Conservation (phyloP, 2,113 vertebrate genomes). For the Channa maculata region DNA sequence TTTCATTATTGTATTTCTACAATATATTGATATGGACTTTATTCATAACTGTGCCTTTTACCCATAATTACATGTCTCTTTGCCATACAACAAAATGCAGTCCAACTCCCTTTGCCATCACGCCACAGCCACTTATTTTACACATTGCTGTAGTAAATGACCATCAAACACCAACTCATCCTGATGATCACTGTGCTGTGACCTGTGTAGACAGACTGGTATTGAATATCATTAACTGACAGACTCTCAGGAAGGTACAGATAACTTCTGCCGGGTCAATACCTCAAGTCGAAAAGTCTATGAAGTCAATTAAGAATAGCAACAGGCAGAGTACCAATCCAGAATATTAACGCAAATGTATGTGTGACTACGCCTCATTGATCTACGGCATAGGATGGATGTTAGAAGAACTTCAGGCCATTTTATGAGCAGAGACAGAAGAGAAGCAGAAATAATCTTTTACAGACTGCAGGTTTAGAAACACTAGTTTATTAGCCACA, state of each 20-base stretch:
- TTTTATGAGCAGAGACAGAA: slow-evolving; percentile 15
- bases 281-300: slow-evolving; percentile 18
- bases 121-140: slow-evolving; percentile 2
- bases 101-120: background rate
- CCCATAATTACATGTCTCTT: background rate
- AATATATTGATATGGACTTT: no score
- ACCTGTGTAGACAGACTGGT: slow-evolving; percentile 7
- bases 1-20: no score
- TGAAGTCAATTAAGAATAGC: slow-evolving; percentile 45
- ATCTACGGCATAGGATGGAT: slow-evolving; percentile 15
- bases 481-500: slow-evolving; percentile 11
- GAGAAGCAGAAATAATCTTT: slow-evolving; percentile 56
- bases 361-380: background rate
- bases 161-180: slow-evolving; percentile 18
- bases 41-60: slow-evolving; percentile 4
- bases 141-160: slow-evolving; percentile 3
- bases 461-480: slow-evolving; percentile 22
- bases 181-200: slow-evolving; percentile 12
- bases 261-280: slow-evolving; percentile 36
- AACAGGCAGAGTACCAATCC: slow-evolving; percentile 2
- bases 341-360: slow-evolving; percentile 28
- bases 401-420: slow-evolving; percentile 2
- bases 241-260: slow-evolving; percentile 19
- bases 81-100: background rate
- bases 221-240: slow-evolving; percentile 32